These are phyloP conservation scores for Pimephales promelas DNA, from an alignment of 2,113 vertebrate genomes.

Conservation along the genomic window DNA sequence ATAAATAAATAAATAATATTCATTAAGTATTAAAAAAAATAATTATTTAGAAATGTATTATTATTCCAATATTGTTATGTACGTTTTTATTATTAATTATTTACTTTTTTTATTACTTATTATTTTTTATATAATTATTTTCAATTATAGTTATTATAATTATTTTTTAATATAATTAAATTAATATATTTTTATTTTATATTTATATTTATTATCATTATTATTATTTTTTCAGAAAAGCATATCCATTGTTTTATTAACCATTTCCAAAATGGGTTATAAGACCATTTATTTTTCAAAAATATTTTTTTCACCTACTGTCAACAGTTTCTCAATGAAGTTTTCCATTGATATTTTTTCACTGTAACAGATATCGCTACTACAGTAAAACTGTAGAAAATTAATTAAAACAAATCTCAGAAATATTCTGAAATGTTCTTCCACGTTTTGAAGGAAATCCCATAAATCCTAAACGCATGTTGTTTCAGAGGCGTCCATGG, in stretches of 20 bases:
- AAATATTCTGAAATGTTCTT: background rate
- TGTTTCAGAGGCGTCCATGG: slow-evolving; percentile 83
- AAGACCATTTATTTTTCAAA: background rate
- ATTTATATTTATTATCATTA: background rate
- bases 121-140: too few species aligned
- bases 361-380: background rate
- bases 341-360: background rate
- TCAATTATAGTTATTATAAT: too few species aligned
- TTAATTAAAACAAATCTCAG: background rate
- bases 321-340: background rate
- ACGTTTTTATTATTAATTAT: background rate
- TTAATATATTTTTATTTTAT: too few species aligned
- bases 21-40: too few species aligned
- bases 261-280: too few species aligned
- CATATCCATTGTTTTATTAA: background rate
- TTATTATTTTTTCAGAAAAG: background rate
- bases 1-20: too few species aligned
- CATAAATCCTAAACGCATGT: background rate
- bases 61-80: too few species aligned
- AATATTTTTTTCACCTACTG: background rate
- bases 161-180: too few species aligned
- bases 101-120: too few species aligned
- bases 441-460: background rate
- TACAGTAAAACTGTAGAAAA: background rate
- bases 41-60: too few species aligned